Evolutionary conservation across 2,113 vertebrate species (phyloP).

Genomic region (Cyanoliseus patagonus): DNA sequence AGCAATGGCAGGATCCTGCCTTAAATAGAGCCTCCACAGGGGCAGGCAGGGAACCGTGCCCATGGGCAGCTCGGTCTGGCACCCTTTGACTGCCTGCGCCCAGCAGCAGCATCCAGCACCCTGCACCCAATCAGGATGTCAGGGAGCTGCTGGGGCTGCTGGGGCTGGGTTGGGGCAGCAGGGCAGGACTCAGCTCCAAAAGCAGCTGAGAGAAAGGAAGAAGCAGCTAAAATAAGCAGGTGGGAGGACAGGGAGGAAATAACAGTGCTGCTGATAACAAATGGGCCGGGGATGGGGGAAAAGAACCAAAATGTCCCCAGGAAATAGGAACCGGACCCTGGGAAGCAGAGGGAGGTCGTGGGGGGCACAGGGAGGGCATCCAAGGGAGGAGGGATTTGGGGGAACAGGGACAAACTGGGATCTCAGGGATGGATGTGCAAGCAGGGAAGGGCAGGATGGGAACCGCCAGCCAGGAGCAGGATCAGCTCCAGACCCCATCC

Average conservation of each 20-base stretch:
- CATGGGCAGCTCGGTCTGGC: neutral
- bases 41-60: neutral
- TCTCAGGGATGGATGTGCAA: neutral
- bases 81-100: neutral
- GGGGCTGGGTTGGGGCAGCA: neutral
- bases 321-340: neutral
- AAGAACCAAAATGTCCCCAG: slow-evolving; percentile 10
- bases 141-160: neutral
- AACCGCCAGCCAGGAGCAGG: neutral
- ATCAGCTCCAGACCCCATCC: neutral
- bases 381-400: neutral
- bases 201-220: slow-evolving; percentile 63
- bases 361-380: neutral
- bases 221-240: slow-evolving; percentile 63
- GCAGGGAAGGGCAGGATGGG: neutral
- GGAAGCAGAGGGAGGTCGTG: neutral
- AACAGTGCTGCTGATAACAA: slow-evolving; percentile 15
- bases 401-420: fast-evolving
- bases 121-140: fast-evolving
- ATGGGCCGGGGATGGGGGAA: neutral
- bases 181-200: neutral
- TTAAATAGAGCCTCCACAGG: neutral
- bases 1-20: neutral
- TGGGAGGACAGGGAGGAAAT: slow-evolving; percentile 63
- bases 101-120: neutral